Evolutionary conservation across 2,797 vertebrate genomes (phyloP).

Genomic region (Liparis tanakae): DNA sequence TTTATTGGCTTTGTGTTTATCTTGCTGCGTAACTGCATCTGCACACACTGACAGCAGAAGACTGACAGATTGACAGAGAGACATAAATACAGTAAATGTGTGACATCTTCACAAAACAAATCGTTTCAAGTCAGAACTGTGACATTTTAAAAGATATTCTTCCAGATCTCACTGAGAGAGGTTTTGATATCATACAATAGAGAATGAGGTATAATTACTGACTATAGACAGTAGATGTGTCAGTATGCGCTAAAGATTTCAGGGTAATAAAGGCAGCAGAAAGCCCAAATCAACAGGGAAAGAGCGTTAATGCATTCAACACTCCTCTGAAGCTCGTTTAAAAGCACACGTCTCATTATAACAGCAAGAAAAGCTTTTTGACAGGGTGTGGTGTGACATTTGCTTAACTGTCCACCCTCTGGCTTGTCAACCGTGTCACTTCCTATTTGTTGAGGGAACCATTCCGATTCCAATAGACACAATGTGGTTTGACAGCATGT

Average conservation of each 20-base stretch:
- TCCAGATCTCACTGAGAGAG: neutral
- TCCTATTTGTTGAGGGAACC: conserved; percentile 75
- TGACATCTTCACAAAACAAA: conserved; percentile 12
- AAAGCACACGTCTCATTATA: conserved; percentile 80
- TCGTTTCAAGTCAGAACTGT: neutral
- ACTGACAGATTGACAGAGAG: neutral
- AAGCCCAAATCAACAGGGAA: conserved; percentile 62
- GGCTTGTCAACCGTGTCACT: conserved; percentile 80
- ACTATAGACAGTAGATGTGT: conserved; percentile 38
- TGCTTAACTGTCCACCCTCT: conserved; percentile 72
- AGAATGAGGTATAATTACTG: conserved; percentile 44
- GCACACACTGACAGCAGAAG: neutral
- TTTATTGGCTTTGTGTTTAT: neutral
- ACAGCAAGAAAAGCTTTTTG: conserved; percentile 70
- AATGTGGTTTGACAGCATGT: conserved; percentile 78
- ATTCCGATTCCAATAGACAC: conserved; percentile 59
- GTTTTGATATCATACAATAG: neutral
- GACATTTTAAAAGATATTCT: conserved; percentile 11
- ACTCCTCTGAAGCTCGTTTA: conserved; percentile 58
- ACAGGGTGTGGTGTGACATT: conserved; percentile 77
- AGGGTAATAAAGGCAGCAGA: conserved; percentile 57
- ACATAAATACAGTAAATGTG: conserved; percentile 3
- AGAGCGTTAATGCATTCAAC: conserved; percentile 59
- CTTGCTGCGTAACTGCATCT: neutral
- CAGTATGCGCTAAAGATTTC: conserved; percentile 52